These are phyloP conservation scores for Heliconius ismenius DNA, from an alignment of 2,888 invertebrate species.

Conservation along the genomic window DNA sequence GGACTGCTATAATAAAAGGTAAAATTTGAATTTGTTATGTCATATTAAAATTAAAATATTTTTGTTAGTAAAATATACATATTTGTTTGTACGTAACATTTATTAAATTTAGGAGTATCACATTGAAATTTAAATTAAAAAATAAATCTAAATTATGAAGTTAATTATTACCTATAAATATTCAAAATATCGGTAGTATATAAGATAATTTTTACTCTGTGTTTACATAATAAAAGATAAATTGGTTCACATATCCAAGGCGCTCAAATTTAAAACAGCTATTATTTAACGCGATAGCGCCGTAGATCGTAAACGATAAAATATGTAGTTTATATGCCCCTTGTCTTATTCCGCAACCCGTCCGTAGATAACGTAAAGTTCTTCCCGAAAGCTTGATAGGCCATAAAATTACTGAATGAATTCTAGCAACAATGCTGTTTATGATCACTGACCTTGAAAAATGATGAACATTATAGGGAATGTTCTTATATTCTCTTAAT, in stretches of 20 bases:
- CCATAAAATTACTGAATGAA: not conserved
- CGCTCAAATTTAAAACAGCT: constrained; percentile 23
- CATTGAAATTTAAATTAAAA: not conserved
- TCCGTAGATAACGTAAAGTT: constrained; percentile 15
- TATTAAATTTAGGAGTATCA: not conserved
- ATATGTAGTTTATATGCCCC: constrained; percentile 29
- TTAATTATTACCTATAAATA: not conserved
- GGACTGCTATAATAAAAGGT: constrained; percentile 25
- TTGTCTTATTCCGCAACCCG: constrained; percentile 14
- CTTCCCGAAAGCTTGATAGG: not conserved
- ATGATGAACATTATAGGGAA: not conserved
- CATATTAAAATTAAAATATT: no score
- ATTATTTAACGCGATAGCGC: constrained; percentile 49
- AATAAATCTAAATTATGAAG: not conserved
- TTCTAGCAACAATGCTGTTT: not conserved
- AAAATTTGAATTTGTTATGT: constrained; percentile 9
- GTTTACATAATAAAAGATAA: not conserved
- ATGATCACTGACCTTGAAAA: not conserved
- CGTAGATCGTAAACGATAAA: constrained; percentile 26
- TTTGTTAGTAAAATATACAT: not conserved
- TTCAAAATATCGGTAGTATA: not conserved
- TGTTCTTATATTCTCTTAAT: not conserved
- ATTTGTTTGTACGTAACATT: not conserved
- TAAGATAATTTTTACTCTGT: not conserved
- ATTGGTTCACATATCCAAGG: not conserved